Evolutionary conservation across 1,140 invertebrate genomes (phyloP).

Genomic region (Cotesia glomerata): DNA sequence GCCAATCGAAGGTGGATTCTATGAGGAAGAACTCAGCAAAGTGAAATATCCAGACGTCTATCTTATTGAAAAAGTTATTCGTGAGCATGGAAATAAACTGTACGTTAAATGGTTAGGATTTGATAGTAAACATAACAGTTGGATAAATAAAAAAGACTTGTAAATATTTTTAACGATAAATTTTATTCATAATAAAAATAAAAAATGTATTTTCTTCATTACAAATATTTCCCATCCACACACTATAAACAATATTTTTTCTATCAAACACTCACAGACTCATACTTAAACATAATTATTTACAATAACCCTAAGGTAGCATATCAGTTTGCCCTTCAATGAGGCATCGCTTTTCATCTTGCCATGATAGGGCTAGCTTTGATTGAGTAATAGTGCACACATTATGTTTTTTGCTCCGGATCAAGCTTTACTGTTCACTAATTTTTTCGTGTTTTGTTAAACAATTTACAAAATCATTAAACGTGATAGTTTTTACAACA

Average conservation of each 20-base stretch:
- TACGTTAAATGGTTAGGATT: slow-evolving; percentile 27
- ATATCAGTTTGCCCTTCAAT: neutral
- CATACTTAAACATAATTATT: no score
- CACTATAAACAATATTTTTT: no score
- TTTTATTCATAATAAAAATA: no score
- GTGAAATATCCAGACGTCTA: slow-evolving; percentile 25
- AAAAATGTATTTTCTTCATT: no score
- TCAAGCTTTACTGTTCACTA: neutral
- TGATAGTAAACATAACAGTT: slow-evolving; percentile 6
- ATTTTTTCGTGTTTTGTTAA: neutral
- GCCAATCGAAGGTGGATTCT: slow-evolving; percentile 8
- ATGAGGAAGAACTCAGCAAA: slow-evolving; percentile 12
- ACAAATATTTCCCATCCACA: no score
- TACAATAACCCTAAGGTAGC: neutral
- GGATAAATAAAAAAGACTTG: slow-evolving; percentile 2
- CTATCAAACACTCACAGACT: no score
- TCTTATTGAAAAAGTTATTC: slow-evolving; percentile 16
- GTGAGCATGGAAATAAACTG: neutral
- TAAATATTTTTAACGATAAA: neutral
- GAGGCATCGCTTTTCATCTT: no score
- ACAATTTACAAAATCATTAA: slow-evolving; percentile 28
- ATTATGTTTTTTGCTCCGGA: slow-evolving; percentile 8
- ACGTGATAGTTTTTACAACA: slow-evolving; percentile 15
- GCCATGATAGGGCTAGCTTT: slow-evolving; percentile 13
- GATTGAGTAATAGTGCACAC: slow-evolving; percentile 14